Base-by-base conservation (phyloP, 2,888 invertebrate genomes). In the Drosophila fungiperda region DNA sequence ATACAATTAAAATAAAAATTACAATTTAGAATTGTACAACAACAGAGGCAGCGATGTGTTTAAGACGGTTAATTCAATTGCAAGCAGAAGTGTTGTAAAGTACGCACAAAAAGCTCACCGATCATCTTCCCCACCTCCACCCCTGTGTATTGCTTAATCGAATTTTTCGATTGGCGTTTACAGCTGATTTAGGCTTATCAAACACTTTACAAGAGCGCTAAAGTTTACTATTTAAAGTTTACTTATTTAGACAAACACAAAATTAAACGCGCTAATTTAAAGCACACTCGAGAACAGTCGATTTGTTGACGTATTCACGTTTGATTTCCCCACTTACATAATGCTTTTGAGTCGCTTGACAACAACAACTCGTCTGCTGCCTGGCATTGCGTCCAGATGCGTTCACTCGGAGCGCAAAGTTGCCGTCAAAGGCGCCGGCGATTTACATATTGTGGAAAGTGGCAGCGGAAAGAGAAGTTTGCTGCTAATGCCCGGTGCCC, bases 401-500 rank as follows among this genome's bases (percentile, higher is more conserved):
- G 53, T 70, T 11, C 87, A 92, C 53, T 73, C 70, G 3, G 96
- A 96, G 91, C 92, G 94, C 32, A 95, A 95, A 92, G 93, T 96
- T 20, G 93, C 94, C 80, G 94, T 97, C 0, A 94, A 94, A 68
- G 94, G 94, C 11, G 88, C 94, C 42, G 80, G 80, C 20, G 92
- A 94, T 26, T 94, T 96, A 61, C 96, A 96, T 90, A 96, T 95
- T 91, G 93, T 95, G 5, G 94, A 94, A 90, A 92, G 93, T 42
- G 95, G 95, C n/a, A 89, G 69, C 38, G 95, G 93, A 0, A 61
- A 82, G 0, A 90, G 89, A 29, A 90, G 94, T 32, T 91, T 97
- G 0, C 92, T 98, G 6, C 94, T 97, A 69, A 94, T 97, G 90
- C 97, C 98, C 0, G 98, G 98, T 45, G 96, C 97, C 0, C 91